Percentiles rank a stretch among this genome's conserved stretches.
phyloP scores from a whole-genome alignment of 1,140 invertebrate genomes.

The Listronotus bonariensis region DNA sequence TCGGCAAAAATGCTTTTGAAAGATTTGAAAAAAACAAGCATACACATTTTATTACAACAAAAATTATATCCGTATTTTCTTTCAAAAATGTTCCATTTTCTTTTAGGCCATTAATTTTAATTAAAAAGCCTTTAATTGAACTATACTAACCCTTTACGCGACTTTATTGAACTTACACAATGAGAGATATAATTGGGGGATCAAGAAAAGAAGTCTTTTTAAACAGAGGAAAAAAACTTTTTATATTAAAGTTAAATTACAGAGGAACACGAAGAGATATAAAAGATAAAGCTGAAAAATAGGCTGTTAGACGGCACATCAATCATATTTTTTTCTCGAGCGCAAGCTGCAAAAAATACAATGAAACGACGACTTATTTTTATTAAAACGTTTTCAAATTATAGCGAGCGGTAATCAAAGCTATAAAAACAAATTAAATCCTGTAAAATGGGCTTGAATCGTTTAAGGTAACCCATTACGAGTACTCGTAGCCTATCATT shows the following conservation, averaged over 20 bases:
- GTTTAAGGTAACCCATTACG: conserved; percentile 54
- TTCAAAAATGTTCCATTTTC: too few relatives aligned
- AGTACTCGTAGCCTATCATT: conserved; percentile 52
- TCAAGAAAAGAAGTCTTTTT: conserved; percentile 12
- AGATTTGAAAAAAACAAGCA: too few relatives aligned
- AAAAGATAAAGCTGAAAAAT: conserved; percentile 41
- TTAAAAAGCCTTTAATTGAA: conserved; percentile 1
- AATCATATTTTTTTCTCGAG: conserved; percentile 42
- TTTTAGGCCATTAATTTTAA: too few relatives aligned
- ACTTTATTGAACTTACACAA: neutral
- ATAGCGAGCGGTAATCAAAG: conserved; percentile 55
- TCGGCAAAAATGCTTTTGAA: too few relatives aligned
- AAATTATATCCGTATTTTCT: too few relatives aligned
- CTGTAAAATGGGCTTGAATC: conserved; percentile 53
- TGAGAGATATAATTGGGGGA: conserved; percentile 11
- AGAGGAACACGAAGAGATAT: conserved; percentile 33
- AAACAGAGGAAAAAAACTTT: conserved; percentile 33
- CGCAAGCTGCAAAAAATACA: conserved; percentile 43
- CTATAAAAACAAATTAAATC: conserved; percentile 58
- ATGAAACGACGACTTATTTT: conserved; percentile 44
- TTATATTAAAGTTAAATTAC: conserved; percentile 38
- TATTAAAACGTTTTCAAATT: conserved; percentile 56
- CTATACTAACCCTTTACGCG: conserved; percentile 2
- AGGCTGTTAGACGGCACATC: conserved; percentile 42
- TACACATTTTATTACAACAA: too few relatives aligned